These are phyloP conservation scores for Agrilus mali DNA, from an alignment of 2,888 invertebrate genomes.

Conservation along the genomic window DNA sequence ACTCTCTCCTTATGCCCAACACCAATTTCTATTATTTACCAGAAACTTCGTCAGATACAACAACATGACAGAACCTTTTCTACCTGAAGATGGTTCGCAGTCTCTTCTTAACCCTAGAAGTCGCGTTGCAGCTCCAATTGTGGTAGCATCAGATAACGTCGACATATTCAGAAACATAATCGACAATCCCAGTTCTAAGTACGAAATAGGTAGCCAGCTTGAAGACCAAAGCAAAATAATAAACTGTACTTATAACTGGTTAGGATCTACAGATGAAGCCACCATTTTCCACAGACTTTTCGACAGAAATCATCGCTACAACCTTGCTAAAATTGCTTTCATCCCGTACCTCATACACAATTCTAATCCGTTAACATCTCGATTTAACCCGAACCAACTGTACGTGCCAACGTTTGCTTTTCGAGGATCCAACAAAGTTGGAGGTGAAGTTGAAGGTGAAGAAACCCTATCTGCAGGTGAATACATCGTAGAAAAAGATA, in stretches of 20 bases:
- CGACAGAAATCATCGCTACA: conserved; percentile 84
- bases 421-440: conserved; percentile 53
- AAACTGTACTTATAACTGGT: conserved; percentile 92
- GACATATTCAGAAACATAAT: conserved; percentile 82
- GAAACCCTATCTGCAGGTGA: conserved; percentile 72
- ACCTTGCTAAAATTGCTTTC: conserved; percentile 83
- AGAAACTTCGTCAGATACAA: conserved; percentile 82
- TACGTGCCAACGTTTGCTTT: conserved; percentile 69
- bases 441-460: conserved; percentile 88
- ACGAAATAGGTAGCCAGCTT: conserved; percentile 91
- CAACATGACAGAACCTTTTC: conserved; percentile 74
- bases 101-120: conserved; percentile 75
- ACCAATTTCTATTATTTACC: conserved; percentile 72
- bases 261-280: conserved; percentile 64
- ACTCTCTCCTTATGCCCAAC: conserved; percentile 73
- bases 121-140: conserved; percentile 83
- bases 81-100: conserved; percentile 47
- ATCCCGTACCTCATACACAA: conserved; percentile 84
- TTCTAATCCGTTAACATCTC: conserved; percentile 78
- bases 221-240: conserved; percentile 87
- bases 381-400: conserved; percentile 61
- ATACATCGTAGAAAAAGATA: conserved; percentile 86
- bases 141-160: conserved; percentile 84
- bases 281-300: conserved; percentile 64
- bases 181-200: conserved; percentile 78